Evolutionary conservation across 2,113 vertebrate species (phyloP).

Genomic region (Excalfactoria chinensis): DNA sequence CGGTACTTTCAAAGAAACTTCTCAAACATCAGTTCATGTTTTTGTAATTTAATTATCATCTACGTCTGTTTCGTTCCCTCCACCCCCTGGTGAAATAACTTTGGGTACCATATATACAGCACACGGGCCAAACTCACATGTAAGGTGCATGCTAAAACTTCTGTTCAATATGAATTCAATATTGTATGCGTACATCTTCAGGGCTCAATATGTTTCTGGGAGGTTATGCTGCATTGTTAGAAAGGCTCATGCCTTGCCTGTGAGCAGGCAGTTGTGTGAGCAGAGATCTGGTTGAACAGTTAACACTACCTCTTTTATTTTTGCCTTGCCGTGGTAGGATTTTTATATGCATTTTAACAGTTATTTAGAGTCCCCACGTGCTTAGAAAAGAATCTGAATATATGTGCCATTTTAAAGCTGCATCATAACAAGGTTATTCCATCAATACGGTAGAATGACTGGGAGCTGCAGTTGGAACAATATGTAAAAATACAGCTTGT

Average conservation of each 20-base stretch:
- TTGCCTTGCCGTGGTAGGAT: slow-evolving; percentile 43
- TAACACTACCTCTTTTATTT: slow-evolving; percentile 66
- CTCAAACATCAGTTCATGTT: neutral
- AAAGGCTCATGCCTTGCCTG: slow-evolving; percentile 41
- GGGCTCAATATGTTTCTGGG: neutral
- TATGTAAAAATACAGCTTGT: slow-evolving; percentile 92
- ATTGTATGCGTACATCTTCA: neutral
- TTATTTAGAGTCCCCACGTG: slow-evolving; percentile 83
- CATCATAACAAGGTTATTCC: slow-evolving; percentile 78
- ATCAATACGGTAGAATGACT: slow-evolving; percentile 84
- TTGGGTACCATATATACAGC: neutral
- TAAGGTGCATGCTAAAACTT: neutral
- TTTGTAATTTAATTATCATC: rapidly evolving
- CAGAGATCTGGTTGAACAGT: slow-evolving; percentile 63
- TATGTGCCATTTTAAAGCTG: slow-evolving; percentile 76
- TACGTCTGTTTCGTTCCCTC: neutral
- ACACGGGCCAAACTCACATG: neutral
- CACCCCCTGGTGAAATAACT: neutral
- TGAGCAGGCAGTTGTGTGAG: slow-evolving; percentile 42
- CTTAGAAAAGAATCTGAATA: slow-evolving; percentile 83
- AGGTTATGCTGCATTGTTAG: slow-evolving; percentile 9
- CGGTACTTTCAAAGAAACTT: neutral
- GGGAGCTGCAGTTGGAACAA: slow-evolving; percentile 78
- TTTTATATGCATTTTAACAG: slow-evolving; percentile 83
- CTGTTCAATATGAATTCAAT: neutral